These are phyloP conservation scores for Porites australiensis DNA, from an alignment of 64 coral and sea anemone species.

Conservation along the genomic window DNA sequence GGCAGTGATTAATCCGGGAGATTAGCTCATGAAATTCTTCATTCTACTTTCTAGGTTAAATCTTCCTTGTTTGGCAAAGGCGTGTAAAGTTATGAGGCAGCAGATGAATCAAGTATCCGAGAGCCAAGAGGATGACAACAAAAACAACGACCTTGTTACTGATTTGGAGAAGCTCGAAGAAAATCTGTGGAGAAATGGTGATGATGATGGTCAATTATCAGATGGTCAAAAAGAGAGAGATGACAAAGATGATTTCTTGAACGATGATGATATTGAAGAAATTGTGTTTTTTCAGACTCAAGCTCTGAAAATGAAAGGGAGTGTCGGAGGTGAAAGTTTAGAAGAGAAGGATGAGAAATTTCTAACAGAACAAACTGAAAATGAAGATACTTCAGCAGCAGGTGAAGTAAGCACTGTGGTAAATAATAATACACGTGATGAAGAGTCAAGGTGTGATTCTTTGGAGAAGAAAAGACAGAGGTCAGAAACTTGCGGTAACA, in stretches of 20 bases:
- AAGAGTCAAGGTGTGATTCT: not conserved
- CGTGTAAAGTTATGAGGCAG: not conserved
- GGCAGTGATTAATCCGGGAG: too few species aligned
- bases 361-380: not conserved
- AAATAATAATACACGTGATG: not conserved
- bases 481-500: not conserved
- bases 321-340: conserved; percentile 1
- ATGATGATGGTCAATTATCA: not conserved
- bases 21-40: not conserved
- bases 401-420: not conserved
- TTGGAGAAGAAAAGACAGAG: not conserved
- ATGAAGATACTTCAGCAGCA: not conserved
- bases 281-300: conserved; percentile 92
- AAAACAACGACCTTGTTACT: not conserved
- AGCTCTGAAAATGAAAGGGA: conserved; percentile 11
- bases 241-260: conserved; percentile 54
- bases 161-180: conserved; percentile 39
- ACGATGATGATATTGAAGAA: conserved; percentile 91
- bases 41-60: not conserved
- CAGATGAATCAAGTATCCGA: not conserved
- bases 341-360: not conserved
- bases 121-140: not conserved
- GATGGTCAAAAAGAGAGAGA: not conserved
- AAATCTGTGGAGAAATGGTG: conserved; percentile 35
- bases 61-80: conserved; percentile 13